These are phyloP conservation scores for Nezara viridula DNA, from an alignment of 2,888 invertebrate genomes.

Conservation along the genomic window DNA sequence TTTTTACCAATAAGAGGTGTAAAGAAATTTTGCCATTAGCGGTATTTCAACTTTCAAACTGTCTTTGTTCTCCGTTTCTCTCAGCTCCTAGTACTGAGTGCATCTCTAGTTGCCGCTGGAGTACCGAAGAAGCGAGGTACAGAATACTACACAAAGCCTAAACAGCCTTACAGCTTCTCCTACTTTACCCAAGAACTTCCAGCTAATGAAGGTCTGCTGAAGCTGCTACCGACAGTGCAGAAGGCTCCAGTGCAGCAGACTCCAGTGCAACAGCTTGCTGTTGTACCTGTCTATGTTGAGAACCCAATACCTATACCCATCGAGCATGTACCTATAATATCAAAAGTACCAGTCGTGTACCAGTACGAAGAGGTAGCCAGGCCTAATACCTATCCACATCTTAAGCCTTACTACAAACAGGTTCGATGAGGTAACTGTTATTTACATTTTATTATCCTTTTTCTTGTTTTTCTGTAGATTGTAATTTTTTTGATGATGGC, in stretches of 20 bases:
- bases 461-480: not conserved
- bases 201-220: not conserved
- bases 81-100: not conserved
- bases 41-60: not conserved
- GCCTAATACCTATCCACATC: not conserved
- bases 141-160: slow-evolving; percentile 28
- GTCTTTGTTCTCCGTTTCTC: not conserved
- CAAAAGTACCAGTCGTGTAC: slow-evolving; percentile 8
- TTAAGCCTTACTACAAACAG: slow-evolving; percentile 2
- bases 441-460: not conserved
- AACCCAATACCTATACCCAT: not conserved
- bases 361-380: not conserved
- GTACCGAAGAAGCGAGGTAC: slow-evolving; percentile 10
- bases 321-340: not conserved
- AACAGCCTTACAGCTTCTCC: not conserved
- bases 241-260: not conserved
- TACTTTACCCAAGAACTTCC: slow-evolving; percentile 21
- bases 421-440: not conserved
- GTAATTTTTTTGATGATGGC: not conserved
- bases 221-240: not conserved
- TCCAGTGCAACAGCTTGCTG: not conserved
- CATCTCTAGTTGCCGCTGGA: not conserved
- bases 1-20: not conserved
- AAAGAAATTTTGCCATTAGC: not conserved
- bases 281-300: slow-evolving; percentile 33